These are phyloP conservation scores for Psophia crepitans DNA, from an alignment of 2,113 vertebrate genomes.

Conservation along the genomic window DNA sequence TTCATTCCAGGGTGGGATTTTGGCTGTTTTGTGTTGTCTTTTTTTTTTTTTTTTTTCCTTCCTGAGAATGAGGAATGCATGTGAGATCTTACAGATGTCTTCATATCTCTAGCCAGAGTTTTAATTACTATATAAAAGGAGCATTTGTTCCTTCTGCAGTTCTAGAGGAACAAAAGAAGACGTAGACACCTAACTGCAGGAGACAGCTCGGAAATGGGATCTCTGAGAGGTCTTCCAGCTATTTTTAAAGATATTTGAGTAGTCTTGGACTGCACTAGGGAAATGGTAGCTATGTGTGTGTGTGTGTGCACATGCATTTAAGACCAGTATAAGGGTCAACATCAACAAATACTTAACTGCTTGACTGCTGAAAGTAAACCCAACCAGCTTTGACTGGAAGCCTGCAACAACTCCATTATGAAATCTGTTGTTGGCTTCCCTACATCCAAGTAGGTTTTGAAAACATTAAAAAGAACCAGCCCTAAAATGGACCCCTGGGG, in stretches of 20 bases:
- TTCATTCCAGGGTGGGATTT: fast-evolving
- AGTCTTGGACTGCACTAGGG: neutral
- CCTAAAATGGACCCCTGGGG: no score
- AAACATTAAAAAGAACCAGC: no score
- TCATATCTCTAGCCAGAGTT: neutral
- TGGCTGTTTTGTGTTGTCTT: neutral
- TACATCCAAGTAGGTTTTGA: no score
- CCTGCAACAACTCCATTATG: fast-evolving
- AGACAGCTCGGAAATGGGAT: neutral
- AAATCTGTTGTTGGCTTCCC: neutral
- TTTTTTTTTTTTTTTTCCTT: no score
- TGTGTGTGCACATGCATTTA: neutral
- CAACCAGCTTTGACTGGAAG: neutral
- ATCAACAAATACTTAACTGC: neutral
- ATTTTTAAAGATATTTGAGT: neutral
- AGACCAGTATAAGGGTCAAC: neutral
- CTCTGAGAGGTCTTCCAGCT: neutral
- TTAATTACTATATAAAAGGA: neutral
- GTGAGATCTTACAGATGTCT: neutral
- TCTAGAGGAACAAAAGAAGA: neutral
- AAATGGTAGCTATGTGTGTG: neutral
- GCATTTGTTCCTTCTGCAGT: neutral
- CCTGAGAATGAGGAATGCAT: neutral
- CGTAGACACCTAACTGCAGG: neutral
- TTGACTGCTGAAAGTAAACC: neutral